A percentile compares a stretch with the other conserved stretches of the same genome.
These are phyloP conservation scores for Bombycilla garrulus DNA, from an alignment of 2,113 vertebrate species.

Conservation along the genomic window DNA sequence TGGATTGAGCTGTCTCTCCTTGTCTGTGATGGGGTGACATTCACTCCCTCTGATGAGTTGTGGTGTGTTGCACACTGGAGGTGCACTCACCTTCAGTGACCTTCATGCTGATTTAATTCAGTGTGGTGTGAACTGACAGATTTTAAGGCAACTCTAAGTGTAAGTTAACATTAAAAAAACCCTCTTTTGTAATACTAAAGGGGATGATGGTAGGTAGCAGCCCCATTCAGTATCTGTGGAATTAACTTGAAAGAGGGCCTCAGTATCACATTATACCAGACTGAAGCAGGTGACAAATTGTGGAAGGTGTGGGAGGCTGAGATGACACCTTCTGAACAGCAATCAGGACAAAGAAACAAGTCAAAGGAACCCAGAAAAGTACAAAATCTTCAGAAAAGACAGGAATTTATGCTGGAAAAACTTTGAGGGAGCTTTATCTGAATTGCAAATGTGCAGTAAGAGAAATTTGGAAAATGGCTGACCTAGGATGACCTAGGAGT, in stretches of 20 bases:
- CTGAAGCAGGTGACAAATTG: background rate
- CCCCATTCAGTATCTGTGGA: background rate
- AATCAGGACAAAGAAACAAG: constrained; percentile 2
- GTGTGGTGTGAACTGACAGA: background rate
- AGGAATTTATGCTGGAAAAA: background rate
- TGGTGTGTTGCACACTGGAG: background rate
- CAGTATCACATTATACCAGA: background rate
- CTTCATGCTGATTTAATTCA: background rate
- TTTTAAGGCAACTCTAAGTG: background rate
- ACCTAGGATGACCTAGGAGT: background rate
- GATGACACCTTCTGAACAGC: background rate
- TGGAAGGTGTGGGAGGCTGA: constrained; percentile 2
- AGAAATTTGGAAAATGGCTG: background rate
- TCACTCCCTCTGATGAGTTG: background rate
- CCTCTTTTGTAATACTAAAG: background rate
- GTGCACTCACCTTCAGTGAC: too few relatives aligned
- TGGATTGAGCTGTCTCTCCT: background rate
- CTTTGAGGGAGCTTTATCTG: background rate
- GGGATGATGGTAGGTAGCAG: background rate
- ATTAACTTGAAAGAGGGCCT: background rate
- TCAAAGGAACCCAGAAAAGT: background rate
- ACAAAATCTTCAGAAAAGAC: background rate
- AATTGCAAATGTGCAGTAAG: background rate
- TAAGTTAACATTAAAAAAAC: background rate
- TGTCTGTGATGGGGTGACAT: background rate